Percentiles rank a stretch among this genome's conserved stretches.
These are phyloP conservation scores for Drosophila birchii DNA, from an alignment of 2,888 invertebrate genomes.

Conservation along the genomic window DNA sequence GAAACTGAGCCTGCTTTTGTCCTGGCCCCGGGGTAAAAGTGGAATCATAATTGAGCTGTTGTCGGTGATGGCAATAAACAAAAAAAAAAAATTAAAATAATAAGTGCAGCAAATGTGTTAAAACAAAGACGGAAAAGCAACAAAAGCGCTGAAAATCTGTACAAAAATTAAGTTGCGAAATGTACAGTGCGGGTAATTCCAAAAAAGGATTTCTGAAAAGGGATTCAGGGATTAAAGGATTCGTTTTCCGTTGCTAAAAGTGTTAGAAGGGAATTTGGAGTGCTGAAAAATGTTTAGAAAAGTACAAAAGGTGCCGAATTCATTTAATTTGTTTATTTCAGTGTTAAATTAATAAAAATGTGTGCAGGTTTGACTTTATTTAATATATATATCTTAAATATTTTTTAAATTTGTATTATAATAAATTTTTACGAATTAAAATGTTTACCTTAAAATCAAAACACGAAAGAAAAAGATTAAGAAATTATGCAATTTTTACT, in stretches of 20 bases:
- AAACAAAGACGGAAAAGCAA: constrained; percentile 30
- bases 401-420: too few species aligned
- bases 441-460: too few species aligned
- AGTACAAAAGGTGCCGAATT: not conserved
- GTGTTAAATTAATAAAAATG: not conserved
- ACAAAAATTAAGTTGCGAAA: not conserved
- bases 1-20: constrained; percentile 9
- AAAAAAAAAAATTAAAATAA: not conserved
- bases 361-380: not conserved
- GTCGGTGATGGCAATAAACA: constrained; percentile 24
- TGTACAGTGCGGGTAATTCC: constrained; percentile 12
- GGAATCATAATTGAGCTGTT: constrained; percentile 46
- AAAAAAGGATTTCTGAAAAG: not conserved
- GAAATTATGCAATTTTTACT: too few species aligned
- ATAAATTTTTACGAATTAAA: too few species aligned
- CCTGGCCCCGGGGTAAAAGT: constrained; percentile 23
- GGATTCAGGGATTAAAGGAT: not conserved
- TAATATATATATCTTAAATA: too few species aligned
- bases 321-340: not conserved
- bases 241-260: not conserved
- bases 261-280: not conserved
- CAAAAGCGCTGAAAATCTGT: constrained; percentile 25
- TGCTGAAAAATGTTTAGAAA: not conserved
- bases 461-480: too few species aligned
- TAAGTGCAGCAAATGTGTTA: constrained; percentile 39